A percentile compares a stretch with the other conserved stretches of the same genome.
phyloP scores from a whole-genome alignment of 2,113 vertebrate species.

The Pimephales promelas region DNA sequence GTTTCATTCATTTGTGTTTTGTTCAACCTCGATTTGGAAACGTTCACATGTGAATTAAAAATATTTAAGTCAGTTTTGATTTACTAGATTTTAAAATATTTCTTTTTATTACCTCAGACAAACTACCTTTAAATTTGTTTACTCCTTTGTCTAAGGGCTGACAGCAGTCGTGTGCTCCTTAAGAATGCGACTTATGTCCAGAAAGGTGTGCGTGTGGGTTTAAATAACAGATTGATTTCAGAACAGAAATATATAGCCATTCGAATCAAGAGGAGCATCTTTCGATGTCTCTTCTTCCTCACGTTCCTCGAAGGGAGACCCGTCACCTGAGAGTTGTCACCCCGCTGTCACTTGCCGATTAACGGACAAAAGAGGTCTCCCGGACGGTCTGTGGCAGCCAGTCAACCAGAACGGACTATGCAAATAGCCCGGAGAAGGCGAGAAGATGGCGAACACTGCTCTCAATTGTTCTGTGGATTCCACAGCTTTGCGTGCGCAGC shows the following conservation, averaged over 20 bases:
- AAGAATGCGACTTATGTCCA: background rate
- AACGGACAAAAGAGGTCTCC: constrained; percentile 80
- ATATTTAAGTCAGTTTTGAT: background rate
- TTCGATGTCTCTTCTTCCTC: constrained; percentile 48
- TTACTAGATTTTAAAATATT: background rate
- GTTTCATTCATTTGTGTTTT: no score
- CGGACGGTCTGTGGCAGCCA: constrained; percentile 75
- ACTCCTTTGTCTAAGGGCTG: no score
- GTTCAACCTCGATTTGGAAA: background rate
- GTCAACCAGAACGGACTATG: constrained; percentile 87
- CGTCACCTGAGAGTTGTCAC: constrained; percentile 82
- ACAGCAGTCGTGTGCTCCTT: background rate
- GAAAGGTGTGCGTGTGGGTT: background rate
- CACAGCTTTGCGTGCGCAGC: constrained; percentile 79
- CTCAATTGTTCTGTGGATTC: constrained; percentile 80
- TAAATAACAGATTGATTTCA: background rate
- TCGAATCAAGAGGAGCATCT: background rate
- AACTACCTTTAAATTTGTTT: no score
- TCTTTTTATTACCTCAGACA: background rate
- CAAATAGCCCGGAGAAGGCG: constrained; percentile 79
- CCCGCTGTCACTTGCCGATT: constrained; percentile 79
- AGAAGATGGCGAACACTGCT: constrained; percentile 79
- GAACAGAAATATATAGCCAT: background rate
- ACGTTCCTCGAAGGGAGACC: constrained; percentile 65
- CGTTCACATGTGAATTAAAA: background rate